Conservation (phyloP, 2,113 vertebrate genomes). For the Oryzias melastigma region DNA sequence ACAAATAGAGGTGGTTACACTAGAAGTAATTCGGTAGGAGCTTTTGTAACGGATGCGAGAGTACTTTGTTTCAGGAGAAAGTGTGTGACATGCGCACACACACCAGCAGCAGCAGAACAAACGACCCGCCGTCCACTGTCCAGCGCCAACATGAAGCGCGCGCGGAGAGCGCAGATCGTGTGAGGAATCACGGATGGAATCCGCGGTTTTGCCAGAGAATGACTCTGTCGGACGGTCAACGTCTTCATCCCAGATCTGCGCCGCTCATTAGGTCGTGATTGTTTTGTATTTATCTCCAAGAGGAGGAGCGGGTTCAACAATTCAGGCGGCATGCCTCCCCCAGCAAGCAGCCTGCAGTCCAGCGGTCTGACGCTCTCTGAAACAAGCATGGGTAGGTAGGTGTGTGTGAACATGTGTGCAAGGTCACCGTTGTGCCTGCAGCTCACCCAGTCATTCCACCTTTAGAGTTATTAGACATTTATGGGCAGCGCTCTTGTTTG, state of each 20-base stretch:
- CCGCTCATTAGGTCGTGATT: not conserved
- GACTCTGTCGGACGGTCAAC: slow-evolving; percentile 7
- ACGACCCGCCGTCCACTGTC: slow-evolving; percentile 18
- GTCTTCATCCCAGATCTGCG: not conserved
- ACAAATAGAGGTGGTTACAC: not conserved
- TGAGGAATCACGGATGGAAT: slow-evolving; percentile 39
- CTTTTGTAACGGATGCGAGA: not conserved
- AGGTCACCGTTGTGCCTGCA: slow-evolving; percentile 69
- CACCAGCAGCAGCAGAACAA: slow-evolving; percentile 18
- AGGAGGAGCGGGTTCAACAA: slow-evolving; percentile 13
- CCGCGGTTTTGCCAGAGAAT: slow-evolving; percentile 41
- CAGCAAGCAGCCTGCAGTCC: slow-evolving; percentile 72
- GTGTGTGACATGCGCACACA: slow-evolving; percentile 69
- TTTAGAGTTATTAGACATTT: too few relatives aligned
- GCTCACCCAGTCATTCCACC: slow-evolving; percentile 1
- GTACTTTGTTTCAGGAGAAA: not conserved
- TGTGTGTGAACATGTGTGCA: slow-evolving; percentile 53
- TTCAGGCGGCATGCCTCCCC: slow-evolving; percentile 67
- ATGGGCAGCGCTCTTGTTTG: too few relatives aligned
- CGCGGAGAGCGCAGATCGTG: slow-evolving; percentile 23
- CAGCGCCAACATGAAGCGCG: slow-evolving; percentile 37
- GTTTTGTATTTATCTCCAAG: not conserved
- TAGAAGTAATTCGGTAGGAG: not conserved
- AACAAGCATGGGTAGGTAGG: slow-evolving; percentile 72
- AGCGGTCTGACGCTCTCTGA: slow-evolving; percentile 74